A percentile compares a stretch with the other conserved stretches of the same genome.
Conservation (phyloP, 1,140 invertebrate genomes). For the Paraescarpia echinospica region DNA sequence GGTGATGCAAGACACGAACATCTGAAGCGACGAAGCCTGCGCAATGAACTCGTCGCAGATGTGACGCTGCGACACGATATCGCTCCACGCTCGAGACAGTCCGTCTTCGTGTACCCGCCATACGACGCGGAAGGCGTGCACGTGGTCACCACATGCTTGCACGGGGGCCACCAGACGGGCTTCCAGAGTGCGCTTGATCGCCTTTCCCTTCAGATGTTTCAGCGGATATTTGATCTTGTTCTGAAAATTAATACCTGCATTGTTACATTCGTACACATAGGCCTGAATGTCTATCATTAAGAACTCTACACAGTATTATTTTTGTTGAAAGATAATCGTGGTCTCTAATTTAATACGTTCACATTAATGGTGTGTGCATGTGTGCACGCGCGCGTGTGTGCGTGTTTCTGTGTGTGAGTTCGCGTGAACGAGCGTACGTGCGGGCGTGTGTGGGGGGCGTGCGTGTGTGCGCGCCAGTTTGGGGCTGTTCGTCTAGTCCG, state of each 20-base stretch:
- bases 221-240: neutral
- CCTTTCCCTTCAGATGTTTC: neutral
- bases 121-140: neutral
- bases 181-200: neutral
- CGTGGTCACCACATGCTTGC: neutral
- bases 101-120: neutral
- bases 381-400: too few species aligned
- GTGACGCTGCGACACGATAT: neutral
- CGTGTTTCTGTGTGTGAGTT: neutral
- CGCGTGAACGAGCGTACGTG: neutral
- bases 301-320: neutral
- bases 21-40: neutral
- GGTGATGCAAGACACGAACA: neutral
- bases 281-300: neutral
- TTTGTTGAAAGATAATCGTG: too few species aligned
- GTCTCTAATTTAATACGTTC: too few species aligned
- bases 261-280: neutral
- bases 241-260: neutral
- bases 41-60: neutral
- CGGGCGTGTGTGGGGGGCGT: neutral
- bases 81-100: neutral
- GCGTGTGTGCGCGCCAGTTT: neutral
- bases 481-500: too few species aligned
- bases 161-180: neutral
- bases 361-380: too few species aligned